Conservation (phyloP, 2,888 invertebrate species). For the Clunio marinus region DNA sequence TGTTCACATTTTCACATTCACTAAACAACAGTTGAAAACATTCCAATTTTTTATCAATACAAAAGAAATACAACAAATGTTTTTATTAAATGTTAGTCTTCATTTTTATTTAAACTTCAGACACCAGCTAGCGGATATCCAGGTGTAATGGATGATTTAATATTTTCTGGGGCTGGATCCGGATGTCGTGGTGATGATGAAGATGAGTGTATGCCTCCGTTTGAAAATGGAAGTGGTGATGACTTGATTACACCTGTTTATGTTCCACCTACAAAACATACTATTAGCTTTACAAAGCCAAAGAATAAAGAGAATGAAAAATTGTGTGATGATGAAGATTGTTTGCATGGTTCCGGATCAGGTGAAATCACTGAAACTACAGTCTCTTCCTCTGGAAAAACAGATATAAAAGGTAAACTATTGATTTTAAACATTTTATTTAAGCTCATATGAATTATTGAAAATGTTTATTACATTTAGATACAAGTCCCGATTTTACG, state of each 20-base stretch:
- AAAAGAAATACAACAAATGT: constrained; percentile 1
- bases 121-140: constrained; percentile 80
- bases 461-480: constrained; percentile 20
- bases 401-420: constrained; percentile 55
- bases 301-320: constrained; percentile 38
- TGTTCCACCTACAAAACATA: constrained; percentile 73
- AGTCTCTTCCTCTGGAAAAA: constrained; percentile 56
- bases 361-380: constrained; percentile 64
- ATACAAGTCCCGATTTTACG: constrained; percentile 34
- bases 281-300: constrained; percentile 53
- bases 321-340: constrained; percentile 66
- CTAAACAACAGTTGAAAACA: no score
- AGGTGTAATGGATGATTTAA: constrained; percentile 77
- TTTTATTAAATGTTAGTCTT: constrained; percentile 22
- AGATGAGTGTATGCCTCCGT: constrained; percentile 82
- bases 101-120: constrained; percentile 51
- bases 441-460: constrained; percentile 32
- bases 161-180: constrained; percentile 87
- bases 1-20: no score
- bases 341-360: constrained; percentile 75
- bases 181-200: constrained; percentile 89
- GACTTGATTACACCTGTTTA: constrained; percentile 91
- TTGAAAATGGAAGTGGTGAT: constrained; percentile 80
- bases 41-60: no score
- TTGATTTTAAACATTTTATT: constrained; percentile 39